These are phyloP conservation scores for Cosmia pyralina DNA, from an alignment of 2,888 invertebrate species.

Conservation along the genomic window DNA sequence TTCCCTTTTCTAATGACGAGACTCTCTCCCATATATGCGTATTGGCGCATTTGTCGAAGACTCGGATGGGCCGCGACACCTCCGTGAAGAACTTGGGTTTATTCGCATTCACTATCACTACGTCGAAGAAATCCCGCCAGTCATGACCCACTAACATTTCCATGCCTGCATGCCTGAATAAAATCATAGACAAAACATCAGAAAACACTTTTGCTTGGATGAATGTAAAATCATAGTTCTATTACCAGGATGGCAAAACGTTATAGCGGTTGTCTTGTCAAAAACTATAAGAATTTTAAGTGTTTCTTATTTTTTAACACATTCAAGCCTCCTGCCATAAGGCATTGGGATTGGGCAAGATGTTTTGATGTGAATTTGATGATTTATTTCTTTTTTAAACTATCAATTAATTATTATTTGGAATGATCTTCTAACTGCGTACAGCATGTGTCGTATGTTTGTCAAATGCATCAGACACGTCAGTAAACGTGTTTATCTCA, in stretches of 20 bases:
- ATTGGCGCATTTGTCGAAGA: conserved; percentile 95
- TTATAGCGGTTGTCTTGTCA: too few species aligned
- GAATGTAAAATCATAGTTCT: too few species aligned
- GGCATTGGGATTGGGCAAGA: not conserved
- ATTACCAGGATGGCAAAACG: too few species aligned
- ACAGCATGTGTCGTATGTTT: conserved; percentile 13
- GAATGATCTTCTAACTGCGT: not conserved
- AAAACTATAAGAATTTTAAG: too few species aligned
- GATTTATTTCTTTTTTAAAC: too few species aligned
- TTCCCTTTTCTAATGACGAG: conserved; percentile 95
- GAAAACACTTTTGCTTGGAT: not conserved
- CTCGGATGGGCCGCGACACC: conserved; percentile 96
- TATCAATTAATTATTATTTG: not conserved
- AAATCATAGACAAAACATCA: conserved; percentile 22
- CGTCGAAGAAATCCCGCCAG: conserved; percentile 98
- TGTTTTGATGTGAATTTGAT: not conserved
- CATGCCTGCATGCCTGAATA: conserved; percentile 96
- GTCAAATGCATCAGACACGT: conserved; percentile 6
- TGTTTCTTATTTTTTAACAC: too few species aligned
- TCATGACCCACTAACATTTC: conserved; percentile 95
- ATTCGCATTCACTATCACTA: conserved; percentile 97
- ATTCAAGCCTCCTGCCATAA: not conserved
- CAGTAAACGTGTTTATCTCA: conserved; percentile 25
- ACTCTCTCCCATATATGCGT: conserved; percentile 98
- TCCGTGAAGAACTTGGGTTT: conserved; percentile 99